Evolutionary conservation across 2,888 invertebrate genomes (phyloP).

Genomic region (Ennomos fuscantarius): DNA sequence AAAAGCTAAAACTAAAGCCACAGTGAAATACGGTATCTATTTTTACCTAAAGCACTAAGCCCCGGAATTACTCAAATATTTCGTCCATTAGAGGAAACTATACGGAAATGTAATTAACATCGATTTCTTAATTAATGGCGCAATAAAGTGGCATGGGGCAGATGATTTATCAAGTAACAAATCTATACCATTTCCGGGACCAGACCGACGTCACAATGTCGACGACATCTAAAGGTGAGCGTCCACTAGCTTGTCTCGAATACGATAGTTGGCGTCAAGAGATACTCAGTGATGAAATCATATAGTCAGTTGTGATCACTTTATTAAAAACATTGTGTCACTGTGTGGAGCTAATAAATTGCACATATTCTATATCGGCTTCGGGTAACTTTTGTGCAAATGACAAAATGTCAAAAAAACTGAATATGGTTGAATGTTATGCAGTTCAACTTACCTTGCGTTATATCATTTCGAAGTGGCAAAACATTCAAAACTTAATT

Average conservation of each 20-base stretch:
- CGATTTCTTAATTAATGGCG: conserved; percentile 48
- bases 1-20: too few species aligned
- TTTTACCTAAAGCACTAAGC: conserved; percentile 3
- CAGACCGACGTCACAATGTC: conserved; percentile 8
- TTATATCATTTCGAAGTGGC: too few species aligned
- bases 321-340: background rate
- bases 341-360: too few species aligned
- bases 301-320: too few species aligned
- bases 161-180: conserved; percentile 43
- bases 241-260: background rate
- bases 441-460: too few species aligned
- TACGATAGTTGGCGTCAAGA: too few species aligned
- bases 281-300: background rate
- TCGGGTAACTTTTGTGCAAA: too few species aligned
- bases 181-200: conserved; percentile 28
- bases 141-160: conserved; percentile 40
- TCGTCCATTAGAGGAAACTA: conserved; percentile 11
- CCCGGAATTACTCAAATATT: conserved; percentile 12
- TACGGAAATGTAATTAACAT: conserved; percentile 42
- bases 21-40: too few species aligned
- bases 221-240: conserved; percentile 1
- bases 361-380: too few species aligned
- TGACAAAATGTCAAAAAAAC: too few species aligned
- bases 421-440: too few species aligned
- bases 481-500: too few species aligned